These are phyloP conservation scores for Aphelinus certus DNA, from an alignment of 1,140 invertebrate species.

Conservation along the genomic window DNA sequence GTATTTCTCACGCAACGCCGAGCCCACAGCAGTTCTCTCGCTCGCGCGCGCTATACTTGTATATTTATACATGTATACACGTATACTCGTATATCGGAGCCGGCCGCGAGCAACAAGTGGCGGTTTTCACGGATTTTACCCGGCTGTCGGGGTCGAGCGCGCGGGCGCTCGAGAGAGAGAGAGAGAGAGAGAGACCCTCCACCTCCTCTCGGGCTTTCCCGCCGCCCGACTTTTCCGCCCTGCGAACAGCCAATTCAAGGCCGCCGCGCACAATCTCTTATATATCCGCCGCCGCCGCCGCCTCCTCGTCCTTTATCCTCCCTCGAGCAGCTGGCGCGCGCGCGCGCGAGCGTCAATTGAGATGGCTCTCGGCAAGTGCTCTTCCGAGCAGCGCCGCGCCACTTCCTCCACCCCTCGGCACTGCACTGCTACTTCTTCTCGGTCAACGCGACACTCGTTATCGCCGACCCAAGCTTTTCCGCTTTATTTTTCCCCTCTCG, in stretches of 20 bases:
- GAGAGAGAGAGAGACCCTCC: constrained; percentile 9
- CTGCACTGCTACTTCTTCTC: neutral
- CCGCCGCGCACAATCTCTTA: no score
- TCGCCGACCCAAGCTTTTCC: neutral
- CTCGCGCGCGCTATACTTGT: neutral
- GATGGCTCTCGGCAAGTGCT: neutral
- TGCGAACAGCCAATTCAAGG: constrained; percentile 29
- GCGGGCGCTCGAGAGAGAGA: constrained; percentile 38
- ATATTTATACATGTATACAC: constrained; percentile 39
- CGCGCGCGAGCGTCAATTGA: neutral
- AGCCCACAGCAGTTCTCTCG: constrained; percentile 17
- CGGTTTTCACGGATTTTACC: constrained; percentile 66
- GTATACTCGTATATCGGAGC: constrained; percentile 44
- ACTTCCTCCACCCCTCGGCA: no score
- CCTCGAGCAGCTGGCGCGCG: neutral
- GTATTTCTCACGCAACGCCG: constrained; percentile 31
- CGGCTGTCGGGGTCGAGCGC: constrained; percentile 32
- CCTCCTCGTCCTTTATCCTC: constrained; percentile 39
- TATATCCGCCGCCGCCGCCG: no score
- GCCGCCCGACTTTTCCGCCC: constrained; percentile 31
- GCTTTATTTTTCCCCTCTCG: neutral
- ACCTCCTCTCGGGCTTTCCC: neutral
- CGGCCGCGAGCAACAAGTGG: constrained; percentile 64
- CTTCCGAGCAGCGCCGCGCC: no score
- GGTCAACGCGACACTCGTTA: constrained; percentile 17